Evolutionary conservation across 2,797 vertebrate genomes (phyloP), one percentile per base, ranked within the genome.

Genomic region (Cephalopachus bancanus): DNA sequence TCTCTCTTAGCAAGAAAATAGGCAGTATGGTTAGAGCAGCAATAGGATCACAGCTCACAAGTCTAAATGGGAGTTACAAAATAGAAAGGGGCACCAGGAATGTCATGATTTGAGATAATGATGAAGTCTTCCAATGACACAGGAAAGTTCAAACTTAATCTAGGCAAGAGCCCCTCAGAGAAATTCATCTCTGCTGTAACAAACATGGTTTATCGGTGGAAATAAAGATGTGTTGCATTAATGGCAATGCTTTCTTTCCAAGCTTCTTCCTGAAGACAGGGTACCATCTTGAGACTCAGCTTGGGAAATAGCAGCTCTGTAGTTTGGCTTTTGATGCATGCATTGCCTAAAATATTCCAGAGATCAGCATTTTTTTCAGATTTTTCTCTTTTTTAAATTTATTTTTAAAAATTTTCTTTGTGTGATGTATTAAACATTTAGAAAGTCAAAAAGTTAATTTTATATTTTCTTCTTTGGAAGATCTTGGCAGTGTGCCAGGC

Each of bases 401-500:
- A 7, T 37, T 4, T 53, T 22, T 28, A 44, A 17, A 8, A 44
- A 17, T 10, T 3, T 14, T 3, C 28, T 30, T 33, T 53, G 17
- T 74, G 19, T 53, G 16, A 86, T 2, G 3, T 17, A 83, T 51
- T 79, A 89, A 78, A 78, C 71, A 84, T 88, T 95, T 92, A 91
- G 44, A 89, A 60, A 80, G 5, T 3, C 7, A 85, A 92, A 85
- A 92, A 20, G 0, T 20, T 87, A 80, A 89, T 67, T 94, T 97
- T 49, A 75, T 33, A 33, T 55, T 69, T 67, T 71, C 83, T 91
- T 91, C 37, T 79, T 93, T 83, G 33, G 24, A 57, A 93, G 37
- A 75, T 28, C 8, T 16, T 49, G 30, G 11, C 3, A 84, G 26
- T 86, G 14, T 51, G 2, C 2, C 62, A 89, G 2, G 15, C 12